Conservation (phyloP, 1,140 invertebrate species). For the Aphelenchoides fujianensis region DNA sequence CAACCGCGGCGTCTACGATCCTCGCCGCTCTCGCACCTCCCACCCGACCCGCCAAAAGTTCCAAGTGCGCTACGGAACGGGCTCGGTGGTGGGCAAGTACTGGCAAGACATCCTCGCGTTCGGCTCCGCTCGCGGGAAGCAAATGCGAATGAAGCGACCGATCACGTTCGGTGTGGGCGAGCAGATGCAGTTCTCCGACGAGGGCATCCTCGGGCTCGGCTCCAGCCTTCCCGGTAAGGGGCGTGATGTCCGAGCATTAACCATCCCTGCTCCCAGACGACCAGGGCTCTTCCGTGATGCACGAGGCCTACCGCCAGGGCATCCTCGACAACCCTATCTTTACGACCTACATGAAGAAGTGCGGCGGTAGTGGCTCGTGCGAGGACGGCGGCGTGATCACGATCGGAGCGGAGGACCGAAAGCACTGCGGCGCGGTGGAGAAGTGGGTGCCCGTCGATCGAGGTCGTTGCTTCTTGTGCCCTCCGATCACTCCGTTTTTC, state of each 20-base stretch:
- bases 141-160: neutral
- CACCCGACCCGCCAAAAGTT: too few relatives aligned
- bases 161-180: neutral
- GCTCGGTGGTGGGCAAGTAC: too few relatives aligned
- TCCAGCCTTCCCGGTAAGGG: neutral
- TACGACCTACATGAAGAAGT: neutral
- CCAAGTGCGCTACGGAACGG: too few relatives aligned
- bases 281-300: neutral
- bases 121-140: neutral
- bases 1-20: too few relatives aligned
- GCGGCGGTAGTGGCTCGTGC: neutral
- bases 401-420: neutral
- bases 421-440: neutral
- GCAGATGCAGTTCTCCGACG: neutral
- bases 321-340: conserved; percentile 4
- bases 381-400: conserved; percentile 10
- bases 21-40: too few relatives aligned
- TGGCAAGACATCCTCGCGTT: too few relatives aligned
- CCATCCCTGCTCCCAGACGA: neutral
- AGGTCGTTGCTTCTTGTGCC: neutral
- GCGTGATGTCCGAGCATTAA: neutral
- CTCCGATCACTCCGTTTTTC: neutral
- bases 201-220: neutral
- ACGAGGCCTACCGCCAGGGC: neutral
- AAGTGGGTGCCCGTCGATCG: neutral